Evolutionary conservation across 2,797 vertebrate genomes (phyloP).

Genomic region (Zonotrichia albicollis): DNA sequence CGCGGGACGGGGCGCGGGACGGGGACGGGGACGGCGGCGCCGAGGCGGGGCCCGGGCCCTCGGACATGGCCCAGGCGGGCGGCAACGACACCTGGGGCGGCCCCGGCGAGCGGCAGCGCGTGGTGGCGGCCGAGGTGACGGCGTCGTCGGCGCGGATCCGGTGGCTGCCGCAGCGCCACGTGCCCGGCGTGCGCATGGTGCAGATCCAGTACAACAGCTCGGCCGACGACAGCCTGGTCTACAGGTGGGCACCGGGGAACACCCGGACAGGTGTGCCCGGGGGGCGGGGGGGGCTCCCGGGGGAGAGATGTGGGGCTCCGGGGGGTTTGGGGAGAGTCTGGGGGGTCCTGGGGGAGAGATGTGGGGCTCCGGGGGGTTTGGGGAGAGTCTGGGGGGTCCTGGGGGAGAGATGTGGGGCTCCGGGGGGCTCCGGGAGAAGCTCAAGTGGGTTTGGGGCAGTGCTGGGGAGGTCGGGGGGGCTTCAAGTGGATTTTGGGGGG

Average conservation of each 20-base stretch:
- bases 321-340: too few species aligned
- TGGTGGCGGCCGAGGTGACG: constrained; percentile 86
- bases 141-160: constrained; percentile 89
- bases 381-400: too few species aligned
- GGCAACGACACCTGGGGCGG: constrained; percentile 81
- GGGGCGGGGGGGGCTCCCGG: not conserved
- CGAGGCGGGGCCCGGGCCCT: constrained; percentile 82
- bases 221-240: constrained; percentile 89
- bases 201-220: constrained; percentile 98
- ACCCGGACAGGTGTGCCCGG: too few species aligned
- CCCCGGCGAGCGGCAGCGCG: constrained; percentile 78
- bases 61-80: constrained; percentile 88
- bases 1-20: constrained; percentile 76
- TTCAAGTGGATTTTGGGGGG: not conserved
- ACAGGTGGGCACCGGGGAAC: constrained; percentile 80
- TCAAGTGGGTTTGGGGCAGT: too few species aligned
- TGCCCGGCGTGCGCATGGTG: constrained; percentile 93
- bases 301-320: not conserved
- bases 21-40: constrained; percentile 45
- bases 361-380: too few species aligned
- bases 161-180: constrained; percentile 90
- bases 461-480: too few species aligned
- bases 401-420: too few species aligned
- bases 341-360: not conserved
- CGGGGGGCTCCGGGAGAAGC: too few species aligned